A percentile compares a stretch with the other conserved stretches of the same genome.
phyloP scores from a whole-genome alignment of 2,888 invertebrate genomes.

The Cheiracanthium punctorium region DNA sequence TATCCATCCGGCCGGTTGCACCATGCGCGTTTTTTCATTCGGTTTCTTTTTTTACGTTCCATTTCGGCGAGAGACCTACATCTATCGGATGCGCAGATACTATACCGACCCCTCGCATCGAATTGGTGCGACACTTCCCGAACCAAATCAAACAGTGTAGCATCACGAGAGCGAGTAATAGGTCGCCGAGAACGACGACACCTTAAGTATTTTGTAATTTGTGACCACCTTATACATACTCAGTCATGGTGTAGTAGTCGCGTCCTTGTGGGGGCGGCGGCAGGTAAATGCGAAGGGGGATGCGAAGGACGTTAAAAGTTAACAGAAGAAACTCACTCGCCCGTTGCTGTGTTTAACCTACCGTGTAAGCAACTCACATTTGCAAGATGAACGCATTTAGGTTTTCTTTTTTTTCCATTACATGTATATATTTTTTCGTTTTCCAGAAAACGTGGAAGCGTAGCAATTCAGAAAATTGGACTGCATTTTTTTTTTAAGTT shows the following conservation, averaged over 20 bases:
- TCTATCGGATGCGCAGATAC: background rate
- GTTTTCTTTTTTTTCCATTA: background rate
- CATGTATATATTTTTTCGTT: background rate
- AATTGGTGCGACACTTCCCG: background rate
- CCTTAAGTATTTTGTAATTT: conserved; percentile 48
- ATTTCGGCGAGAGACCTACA: too few species aligned
- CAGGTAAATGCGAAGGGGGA: background rate
- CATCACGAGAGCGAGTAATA: conserved; percentile 16
- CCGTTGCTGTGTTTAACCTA: conserved; percentile 40
- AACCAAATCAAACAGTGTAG: conserved; percentile 38
- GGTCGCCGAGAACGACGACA: conserved; percentile 52
- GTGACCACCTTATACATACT: conserved; percentile 37
- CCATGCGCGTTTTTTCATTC: too few species aligned
- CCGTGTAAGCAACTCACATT: conserved; percentile 50
- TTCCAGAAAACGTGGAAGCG: background rate
- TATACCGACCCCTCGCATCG: background rate
- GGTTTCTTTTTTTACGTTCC: too few species aligned
- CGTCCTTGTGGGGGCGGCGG: conserved; percentile 29
- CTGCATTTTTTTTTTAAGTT: background rate
- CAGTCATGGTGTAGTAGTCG: conserved; percentile 33
- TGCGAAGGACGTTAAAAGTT: conserved; percentile 20
- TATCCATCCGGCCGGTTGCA: too few species aligned
- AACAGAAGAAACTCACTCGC: conserved; percentile 21
- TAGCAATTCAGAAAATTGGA: background rate
- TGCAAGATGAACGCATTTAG: background rate